Percentiles rank a stretch among this genome's conserved stretches.
phyloP scores from a whole-genome alignment of 2,888 invertebrate genomes.

The Marasmarcha lunaedactyla region DNA sequence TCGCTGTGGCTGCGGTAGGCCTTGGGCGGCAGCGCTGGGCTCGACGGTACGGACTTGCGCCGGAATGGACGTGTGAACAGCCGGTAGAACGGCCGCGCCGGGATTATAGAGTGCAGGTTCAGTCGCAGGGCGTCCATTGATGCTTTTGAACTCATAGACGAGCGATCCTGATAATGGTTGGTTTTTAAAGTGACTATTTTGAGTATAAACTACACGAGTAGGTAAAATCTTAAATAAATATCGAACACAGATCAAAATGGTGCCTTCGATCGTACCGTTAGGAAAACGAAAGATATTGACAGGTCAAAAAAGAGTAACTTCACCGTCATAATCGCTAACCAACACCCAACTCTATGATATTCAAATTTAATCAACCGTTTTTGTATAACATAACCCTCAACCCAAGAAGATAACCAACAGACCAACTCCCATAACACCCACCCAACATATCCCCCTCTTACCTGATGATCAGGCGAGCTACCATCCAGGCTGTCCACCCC shows the following conservation, averaged over 20 bases:
- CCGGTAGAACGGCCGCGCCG: conserved; percentile 72
- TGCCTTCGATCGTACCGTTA: too few relatives aligned
- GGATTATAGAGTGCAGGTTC: conserved; percentile 67
- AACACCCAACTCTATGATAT: not conserved
- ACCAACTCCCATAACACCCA: too few relatives aligned
- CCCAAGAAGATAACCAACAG: too few relatives aligned
- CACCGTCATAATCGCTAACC: too few relatives aligned
- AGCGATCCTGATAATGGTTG: conserved; percentile 49
- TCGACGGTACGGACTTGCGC: conserved; percentile 76
- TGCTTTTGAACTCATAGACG: conserved; percentile 63
- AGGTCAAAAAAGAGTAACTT: too few relatives aligned
- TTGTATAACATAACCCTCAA: too few relatives aligned
- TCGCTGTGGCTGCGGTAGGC: conserved; percentile 61
- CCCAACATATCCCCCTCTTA: too few relatives aligned
- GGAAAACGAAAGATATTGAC: too few relatives aligned
- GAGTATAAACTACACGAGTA: too few relatives aligned
- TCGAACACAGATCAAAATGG: too few relatives aligned
- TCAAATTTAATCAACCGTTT: not conserved
- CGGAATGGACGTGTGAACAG: conserved; percentile 76
- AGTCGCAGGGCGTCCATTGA: conserved; percentile 63
- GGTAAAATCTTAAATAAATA: too few relatives aligned
- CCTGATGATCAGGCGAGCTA: conserved; percentile 75
- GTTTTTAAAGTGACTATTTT: too few relatives aligned
- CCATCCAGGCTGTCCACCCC: conserved; percentile 74
- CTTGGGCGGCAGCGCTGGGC: conserved; percentile 72